These are phyloP conservation scores for Ephydatia muelleri DNA, from an alignment of 37 sponge, comb jelly and placozoan genomes.

Conservation along the genomic window DNA sequence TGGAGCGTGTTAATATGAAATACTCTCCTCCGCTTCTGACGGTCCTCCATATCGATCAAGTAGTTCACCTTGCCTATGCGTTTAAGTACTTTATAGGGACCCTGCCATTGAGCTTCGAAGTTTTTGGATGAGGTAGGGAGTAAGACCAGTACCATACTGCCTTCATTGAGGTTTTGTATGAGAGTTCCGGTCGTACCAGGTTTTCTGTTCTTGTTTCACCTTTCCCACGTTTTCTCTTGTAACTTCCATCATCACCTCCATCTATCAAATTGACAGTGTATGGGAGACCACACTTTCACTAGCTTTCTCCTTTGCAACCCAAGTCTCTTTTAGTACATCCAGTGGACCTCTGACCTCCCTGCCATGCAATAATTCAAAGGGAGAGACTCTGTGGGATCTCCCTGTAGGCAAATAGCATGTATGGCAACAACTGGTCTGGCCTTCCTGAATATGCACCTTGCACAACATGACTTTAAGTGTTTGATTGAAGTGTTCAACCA, in stretches of 20 bases:
- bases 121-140: constrained; percentile 30
- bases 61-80: constrained; percentile 37
- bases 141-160: constrained; percentile 55
- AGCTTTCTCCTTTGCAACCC: background rate
- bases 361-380: too few species aligned
- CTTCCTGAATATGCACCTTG: too few species aligned
- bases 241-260: background rate
- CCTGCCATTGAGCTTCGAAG: constrained; percentile 40
- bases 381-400: constrained; percentile 38
- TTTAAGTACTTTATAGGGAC: constrained; percentile 24
- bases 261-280: constrained; percentile 3
- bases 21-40: too few species aligned
- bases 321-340: constrained; percentile 29
- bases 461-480: too few species aligned
- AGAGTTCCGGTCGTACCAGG: constrained; percentile 6
- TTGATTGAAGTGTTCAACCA: too few species aligned
- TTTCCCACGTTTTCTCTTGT: constrained; percentile 9
- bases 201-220: constrained; percentile 13
- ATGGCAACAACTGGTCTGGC: constrained; percentile 18
- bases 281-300: constrained; percentile 11
- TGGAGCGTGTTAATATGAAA: constrained; percentile 30
- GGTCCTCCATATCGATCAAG: constrained; percentile 29
- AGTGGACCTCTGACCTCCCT: constrained; percentile 28
- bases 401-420: constrained; percentile 24
- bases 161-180: constrained; percentile 14